Conservation (phyloP, 2,113 vertebrate genomes). For the Cettia cetti region DNA sequence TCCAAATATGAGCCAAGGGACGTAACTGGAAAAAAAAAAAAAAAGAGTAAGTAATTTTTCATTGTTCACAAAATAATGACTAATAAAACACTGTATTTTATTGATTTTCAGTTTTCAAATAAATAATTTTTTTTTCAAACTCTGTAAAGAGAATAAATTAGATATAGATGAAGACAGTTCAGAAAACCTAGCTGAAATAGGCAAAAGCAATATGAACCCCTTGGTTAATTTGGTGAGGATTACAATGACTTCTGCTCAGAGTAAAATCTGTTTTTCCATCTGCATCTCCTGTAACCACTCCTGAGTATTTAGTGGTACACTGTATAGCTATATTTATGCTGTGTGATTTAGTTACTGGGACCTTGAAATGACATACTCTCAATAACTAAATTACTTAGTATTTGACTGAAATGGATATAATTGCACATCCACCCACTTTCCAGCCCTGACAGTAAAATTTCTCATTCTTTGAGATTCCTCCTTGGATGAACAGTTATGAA, state of each 20-base stretch:
- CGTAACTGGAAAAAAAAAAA: constrained; percentile 70
- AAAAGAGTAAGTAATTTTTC: not conserved
- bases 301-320: not conserved
- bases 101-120: not conserved
- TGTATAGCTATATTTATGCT: not conserved
- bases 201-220: not conserved
- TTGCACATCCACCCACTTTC: not conserved
- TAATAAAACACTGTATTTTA: not conserved
- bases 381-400: not conserved
- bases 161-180: not conserved
- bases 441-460: not conserved
- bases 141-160: not conserved
- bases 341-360: not conserved
- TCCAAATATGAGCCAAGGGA: constrained; percentile 83
- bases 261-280: not conserved
- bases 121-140: not conserved
- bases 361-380: not conserved
- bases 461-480: not conserved
- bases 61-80: constrained; percentile 4
- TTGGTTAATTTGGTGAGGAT: not conserved
- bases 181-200: not conserved
- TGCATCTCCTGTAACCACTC: not conserved
- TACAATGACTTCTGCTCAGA: not conserved
- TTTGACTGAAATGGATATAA: not conserved
- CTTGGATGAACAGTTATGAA: not conserved